Conservation (phyloP, 1,140 invertebrate species). For the Lepidurus apus region DNA sequence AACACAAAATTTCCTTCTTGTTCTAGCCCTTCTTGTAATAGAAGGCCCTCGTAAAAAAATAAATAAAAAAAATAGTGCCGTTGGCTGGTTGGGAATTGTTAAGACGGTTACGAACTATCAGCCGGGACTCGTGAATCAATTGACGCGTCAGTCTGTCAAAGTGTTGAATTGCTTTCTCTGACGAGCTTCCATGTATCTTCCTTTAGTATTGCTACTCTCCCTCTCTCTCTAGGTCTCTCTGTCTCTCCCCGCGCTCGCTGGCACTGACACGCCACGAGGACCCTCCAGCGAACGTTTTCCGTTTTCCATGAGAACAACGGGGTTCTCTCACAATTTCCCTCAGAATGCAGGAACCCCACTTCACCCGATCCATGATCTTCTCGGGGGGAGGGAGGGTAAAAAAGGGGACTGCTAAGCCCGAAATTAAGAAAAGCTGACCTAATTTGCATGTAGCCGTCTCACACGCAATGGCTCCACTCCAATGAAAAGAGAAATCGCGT, state of each 20-base stretch:
- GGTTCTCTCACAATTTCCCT: too few relatives aligned
- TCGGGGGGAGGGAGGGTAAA: neutral
- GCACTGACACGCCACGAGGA: neutral
- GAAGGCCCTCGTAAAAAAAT: too few relatives aligned
- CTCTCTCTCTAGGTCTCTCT: neutral
- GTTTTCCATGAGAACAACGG: too few relatives aligned
- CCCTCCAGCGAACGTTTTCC: too few relatives aligned
- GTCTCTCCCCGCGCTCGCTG: neutral
- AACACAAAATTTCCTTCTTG: too few relatives aligned
- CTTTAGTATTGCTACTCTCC: neutral
- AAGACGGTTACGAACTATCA: slow-evolving; percentile 7
- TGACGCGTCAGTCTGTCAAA: slow-evolving; percentile 11
- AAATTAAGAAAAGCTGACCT: neutral
- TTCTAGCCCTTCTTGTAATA: too few relatives aligned
- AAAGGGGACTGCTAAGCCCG: neutral
- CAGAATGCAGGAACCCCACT: too few relatives aligned
- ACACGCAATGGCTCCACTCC: neutral
- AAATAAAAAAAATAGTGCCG: too few relatives aligned
- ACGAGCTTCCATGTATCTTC: slow-evolving; percentile 2
- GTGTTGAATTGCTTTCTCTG: slow-evolving; percentile 12
- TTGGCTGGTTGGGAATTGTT: neutral
- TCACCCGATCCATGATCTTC: neutral
- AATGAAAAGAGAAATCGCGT: neutral
- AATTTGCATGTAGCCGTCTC: neutral
- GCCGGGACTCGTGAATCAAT: slow-evolving; percentile 8